Percentiles rank a stretch among this genome's conserved stretches.
phyloP scores from a whole-genome alignment of 2,113 vertebrate genomes.

The Calypte anna region DNA sequence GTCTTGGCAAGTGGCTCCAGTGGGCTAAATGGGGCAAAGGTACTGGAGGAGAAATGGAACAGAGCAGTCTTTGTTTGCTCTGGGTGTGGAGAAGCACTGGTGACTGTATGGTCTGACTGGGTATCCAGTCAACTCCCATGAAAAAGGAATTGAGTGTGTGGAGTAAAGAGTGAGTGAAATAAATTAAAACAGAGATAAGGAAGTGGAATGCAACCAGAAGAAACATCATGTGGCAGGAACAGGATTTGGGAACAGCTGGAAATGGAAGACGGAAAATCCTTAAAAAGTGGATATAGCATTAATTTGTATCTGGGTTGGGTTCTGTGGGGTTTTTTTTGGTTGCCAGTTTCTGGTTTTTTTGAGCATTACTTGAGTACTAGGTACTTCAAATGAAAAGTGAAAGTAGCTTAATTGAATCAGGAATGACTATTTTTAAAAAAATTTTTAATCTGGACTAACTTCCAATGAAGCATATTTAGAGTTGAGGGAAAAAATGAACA shows the following conservation, averaged over 20 bases:
- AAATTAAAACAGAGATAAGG: neutral
- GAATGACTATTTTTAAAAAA: too few species aligned
- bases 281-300: neutral
- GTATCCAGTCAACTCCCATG: fast-evolving
- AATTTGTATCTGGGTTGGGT: too few species aligned
- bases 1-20: fast-evolving
- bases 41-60: neutral
- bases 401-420: neutral
- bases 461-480: neutral
- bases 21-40: neutral
- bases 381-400: neutral
- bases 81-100: neutral
- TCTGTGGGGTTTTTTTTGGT: neutral
- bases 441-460: neutral
- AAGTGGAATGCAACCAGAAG: neutral
- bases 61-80: neutral
- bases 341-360: neutral
- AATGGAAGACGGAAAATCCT: neutral
- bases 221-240: fast-evolving
- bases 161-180: neutral
- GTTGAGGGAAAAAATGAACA: neutral
- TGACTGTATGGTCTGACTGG: neutral
- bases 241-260: neutral
- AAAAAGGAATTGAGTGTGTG: neutral
- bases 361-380: neutral